A percentile compares a stretch with the other conserved stretches of the same genome.
phyloP scores from a whole-genome alignment of 2,797 vertebrate species.

The Lepidocolaptes lacrymiger region DNA sequence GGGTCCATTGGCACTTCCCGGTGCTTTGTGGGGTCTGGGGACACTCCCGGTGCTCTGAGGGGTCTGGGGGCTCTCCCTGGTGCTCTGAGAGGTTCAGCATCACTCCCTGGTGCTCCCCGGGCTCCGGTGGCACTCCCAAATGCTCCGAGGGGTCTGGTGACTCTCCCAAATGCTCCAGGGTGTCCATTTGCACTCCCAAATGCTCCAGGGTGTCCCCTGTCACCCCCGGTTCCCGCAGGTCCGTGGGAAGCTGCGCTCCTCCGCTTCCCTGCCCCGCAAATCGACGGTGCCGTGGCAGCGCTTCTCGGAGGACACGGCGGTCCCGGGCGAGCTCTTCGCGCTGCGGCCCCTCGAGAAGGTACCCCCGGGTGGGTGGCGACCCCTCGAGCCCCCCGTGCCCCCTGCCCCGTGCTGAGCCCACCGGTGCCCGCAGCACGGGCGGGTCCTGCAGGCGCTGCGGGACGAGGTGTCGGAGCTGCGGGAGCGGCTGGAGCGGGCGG shows the following conservation, averaged over 20 bases:
- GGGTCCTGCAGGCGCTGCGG: slow-evolving; percentile 71
- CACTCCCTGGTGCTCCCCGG: no score
- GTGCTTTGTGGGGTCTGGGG: no score
- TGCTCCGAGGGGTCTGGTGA: not conserved
- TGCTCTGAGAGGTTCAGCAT: no score
- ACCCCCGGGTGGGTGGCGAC: no score
- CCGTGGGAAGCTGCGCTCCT: not conserved
- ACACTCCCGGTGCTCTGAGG: no score
- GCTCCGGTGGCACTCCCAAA: not conserved
- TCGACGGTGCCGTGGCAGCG: slow-evolving; percentile 75
- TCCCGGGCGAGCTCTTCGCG: not conserved
- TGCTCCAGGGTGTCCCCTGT: not conserved
- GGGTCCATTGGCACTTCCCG: no score
- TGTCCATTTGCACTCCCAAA: no score
- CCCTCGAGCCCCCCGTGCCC: no score
- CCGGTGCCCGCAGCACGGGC: not conserved
- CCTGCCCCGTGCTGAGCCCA: no score
- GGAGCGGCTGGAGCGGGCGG: not conserved
- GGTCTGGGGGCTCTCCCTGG: no score
- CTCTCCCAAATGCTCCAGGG: not conserved
- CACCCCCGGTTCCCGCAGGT: not conserved
- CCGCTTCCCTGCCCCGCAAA: slow-evolving; percentile 62
- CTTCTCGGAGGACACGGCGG: not conserved
- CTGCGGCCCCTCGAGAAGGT: slow-evolving; percentile 68
- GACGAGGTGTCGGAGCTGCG: slow-evolving; percentile 79